Evolutionary conservation across 2,888 invertebrate species (phyloP), one percentile per base, ranked within the genome.

Genomic region (Stomorhina lunata): DNA sequence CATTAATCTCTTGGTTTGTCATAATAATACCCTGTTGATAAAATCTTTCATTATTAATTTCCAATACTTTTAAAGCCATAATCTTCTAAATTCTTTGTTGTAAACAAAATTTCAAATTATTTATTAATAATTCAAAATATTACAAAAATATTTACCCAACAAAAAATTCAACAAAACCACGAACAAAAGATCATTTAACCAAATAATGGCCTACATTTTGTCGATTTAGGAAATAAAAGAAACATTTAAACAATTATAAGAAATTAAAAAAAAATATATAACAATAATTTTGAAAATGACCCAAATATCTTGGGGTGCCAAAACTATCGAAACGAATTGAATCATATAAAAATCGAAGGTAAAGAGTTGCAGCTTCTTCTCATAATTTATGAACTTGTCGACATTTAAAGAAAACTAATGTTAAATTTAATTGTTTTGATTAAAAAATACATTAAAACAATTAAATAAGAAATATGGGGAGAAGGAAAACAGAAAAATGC

Each of bases 321-420:
- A 40, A 25, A 61, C 0, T 27, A 15, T 32, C 20, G n/a, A 55
- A 55, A 71, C 43, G 59, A 59, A 45, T 48, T 65, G 9, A 29
- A 4, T 27, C 1, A 22, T n/a, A 63, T 27, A 27, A 17, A n/a
- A 27, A 32, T 5, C 2, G 29, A 43, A 59, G 25, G 22, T 29
- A 22, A n/a, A n/a, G n/a, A n/a, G n/a, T n/a, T n/a, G n/a, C n/a
- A n/a, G n/a, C n/a, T n/a, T n/a, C n/a, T n/a, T n/a, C n/a, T 17
- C 10, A 32, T 32, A 32, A 45, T 77, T 63, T 63, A 77, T 43
- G 61, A 69, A 69, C 77, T 77, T 77, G 69, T 45, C 77, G 77
- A 63, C 69, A 69, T 69, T 63, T 53, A 12, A 12, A 29, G 32
- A 45, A 68, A 76, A 57, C 15, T 40, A 12, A 61, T 61, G 4